Evolutionary conservation across 1,140 invertebrate species (phyloP), one percentile per base, ranked within the genome.

Genomic region (Agraylea sexmaculata): DNA sequence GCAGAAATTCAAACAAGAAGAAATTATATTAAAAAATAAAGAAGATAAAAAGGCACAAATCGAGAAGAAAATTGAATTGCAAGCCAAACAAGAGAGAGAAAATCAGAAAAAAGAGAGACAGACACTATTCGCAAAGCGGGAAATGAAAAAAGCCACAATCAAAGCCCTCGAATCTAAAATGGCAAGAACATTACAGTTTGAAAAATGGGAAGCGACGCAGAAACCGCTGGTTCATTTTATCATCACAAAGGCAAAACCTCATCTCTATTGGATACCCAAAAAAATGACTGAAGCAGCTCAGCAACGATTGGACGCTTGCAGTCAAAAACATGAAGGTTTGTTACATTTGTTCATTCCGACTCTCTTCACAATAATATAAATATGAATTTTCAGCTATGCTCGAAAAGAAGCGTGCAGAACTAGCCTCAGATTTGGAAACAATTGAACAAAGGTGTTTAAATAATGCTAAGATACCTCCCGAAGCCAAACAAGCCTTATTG

Each of bases 1-100:
- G 46, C 87, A 94, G 54, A 91, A 89, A 59, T 97, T 97, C 60
- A 82, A 89, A 54, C 84, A 89, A 57, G 92, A 97, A 59, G 89
- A 95, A 64, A 88, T 86, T 37, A 81, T 82, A 45, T 63, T 89
- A 40, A 87, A 89, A 62, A 75, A 74, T 55, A 81, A 77, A 56
- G 79, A 77, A 56, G 52, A 60, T 56, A 77, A 53, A 69, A 47
- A 45, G 55, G 85, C 84, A 8, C 78, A 88, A 67, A 84, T 97
- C 20, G 92, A 96, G 60, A 80, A 85, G 43, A 90, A 93, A 61
- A 74, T 97, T 21, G 91, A 96, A 58, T 86, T 92, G 54, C 86
- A 87, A 54, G 86, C 87, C 30, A 72, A 82, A 36, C 71, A 80
- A 55, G 89, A 96, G 59, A 87, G 83, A 51, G 87, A 89, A 53